phyloP scores from a whole-genome alignment of 2,888 invertebrate genomes.

The Agrenia bidenticulata region DNA sequence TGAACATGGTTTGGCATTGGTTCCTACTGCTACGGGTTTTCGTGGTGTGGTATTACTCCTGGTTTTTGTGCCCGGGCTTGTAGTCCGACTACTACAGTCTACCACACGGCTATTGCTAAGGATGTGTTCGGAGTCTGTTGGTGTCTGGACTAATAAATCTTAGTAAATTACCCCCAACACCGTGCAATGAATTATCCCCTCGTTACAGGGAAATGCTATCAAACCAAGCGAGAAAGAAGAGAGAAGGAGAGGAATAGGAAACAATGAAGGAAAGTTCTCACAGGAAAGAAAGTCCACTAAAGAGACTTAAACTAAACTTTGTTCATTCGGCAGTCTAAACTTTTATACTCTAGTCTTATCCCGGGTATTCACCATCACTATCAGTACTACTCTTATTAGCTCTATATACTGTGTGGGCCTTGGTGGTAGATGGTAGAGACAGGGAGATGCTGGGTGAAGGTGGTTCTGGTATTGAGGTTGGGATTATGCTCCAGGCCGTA shows the following conservation, averaged over 20 bases:
- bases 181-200: slow-evolving; percentile 53
- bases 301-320: slow-evolving; percentile 30
- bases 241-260: neutral
- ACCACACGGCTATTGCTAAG: neutral
- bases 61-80: too few relatives aligned
- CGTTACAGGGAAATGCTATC: slow-evolving; percentile 51
- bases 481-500: slow-evolving; percentile 10
- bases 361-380: neutral
- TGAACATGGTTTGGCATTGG: slow-evolving; percentile 15
- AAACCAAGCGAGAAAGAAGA: slow-evolving; percentile 33
- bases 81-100: too few relatives aligned
- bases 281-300: slow-evolving; percentile 26
- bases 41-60: too few relatives aligned
- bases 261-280: slow-evolving; percentile 25
- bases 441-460: too few relatives aligned
- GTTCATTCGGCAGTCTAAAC: slow-evolving; percentile 11
- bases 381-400: slow-evolving; percentile 5
- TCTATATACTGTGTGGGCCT: neutral
- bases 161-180: slow-evolving; percentile 52
- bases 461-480: too few relatives aligned
- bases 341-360: slow-evolving; percentile 13
- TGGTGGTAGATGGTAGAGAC: too few relatives aligned
- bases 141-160: slow-evolving; percentile 52
- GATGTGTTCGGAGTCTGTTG: slow-evolving; percentile 45
- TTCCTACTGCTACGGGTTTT: neutral